phyloP scores from a whole-genome alignment of 2,888 invertebrate species.

The Campopleginae sp. region DNA sequence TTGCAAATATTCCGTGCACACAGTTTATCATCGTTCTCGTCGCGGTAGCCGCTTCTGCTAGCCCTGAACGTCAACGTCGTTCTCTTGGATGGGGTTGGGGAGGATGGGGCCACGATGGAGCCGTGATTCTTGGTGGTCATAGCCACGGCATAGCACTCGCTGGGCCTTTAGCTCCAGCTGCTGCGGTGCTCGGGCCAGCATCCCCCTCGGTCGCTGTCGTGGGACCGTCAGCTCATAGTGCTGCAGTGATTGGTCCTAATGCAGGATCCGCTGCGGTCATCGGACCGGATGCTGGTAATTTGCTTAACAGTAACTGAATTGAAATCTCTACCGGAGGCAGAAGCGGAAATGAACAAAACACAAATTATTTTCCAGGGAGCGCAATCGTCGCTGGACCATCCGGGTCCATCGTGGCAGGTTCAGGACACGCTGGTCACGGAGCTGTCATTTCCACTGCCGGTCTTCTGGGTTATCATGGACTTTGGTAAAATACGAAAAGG shows the following conservation, averaged over 20 bases:
- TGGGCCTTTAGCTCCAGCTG: constrained; percentile 68
- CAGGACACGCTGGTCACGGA: constrained; percentile 64
- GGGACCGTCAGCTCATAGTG: constrained; percentile 62
- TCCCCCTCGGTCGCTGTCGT: constrained; percentile 63
- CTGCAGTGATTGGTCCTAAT: constrained; percentile 69
- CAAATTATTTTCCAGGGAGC: constrained; percentile 64
- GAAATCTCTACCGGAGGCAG: background rate
- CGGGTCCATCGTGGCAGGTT: constrained; percentile 70
- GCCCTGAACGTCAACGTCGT: constrained; percentile 75
- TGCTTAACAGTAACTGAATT: background rate
- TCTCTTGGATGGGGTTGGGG: constrained; percentile 70
- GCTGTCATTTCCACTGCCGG: constrained; percentile 50
- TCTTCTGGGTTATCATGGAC: constrained; percentile 60
- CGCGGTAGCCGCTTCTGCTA: constrained; percentile 71
- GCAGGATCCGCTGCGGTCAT: constrained; percentile 69
- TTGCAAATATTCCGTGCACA: background rate
- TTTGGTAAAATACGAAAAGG: constrained; percentile 47
- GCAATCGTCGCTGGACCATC: constrained; percentile 74
- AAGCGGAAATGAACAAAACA: background rate
- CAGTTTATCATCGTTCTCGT: constrained; percentile 72
- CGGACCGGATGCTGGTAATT: constrained; percentile 73
- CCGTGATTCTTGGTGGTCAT: constrained; percentile 69
- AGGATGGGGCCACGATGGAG: constrained; percentile 72
- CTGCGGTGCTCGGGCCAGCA: constrained; percentile 68
- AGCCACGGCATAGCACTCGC: constrained; percentile 68